phyloP scores from a whole-genome alignment of 2,113 vertebrate species.

The Scortum barcoo region DNA sequence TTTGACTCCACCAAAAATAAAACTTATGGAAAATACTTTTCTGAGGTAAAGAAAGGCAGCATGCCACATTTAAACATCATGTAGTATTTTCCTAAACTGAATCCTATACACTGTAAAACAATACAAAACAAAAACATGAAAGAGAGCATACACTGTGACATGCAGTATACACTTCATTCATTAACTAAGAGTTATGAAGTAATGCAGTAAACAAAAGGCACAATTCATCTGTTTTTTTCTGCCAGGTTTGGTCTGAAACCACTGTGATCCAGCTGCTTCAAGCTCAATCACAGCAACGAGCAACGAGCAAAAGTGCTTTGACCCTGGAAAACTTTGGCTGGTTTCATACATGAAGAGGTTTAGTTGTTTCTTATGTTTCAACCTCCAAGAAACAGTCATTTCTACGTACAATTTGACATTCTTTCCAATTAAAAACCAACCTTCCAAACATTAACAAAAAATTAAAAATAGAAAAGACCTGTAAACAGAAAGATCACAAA shows the following conservation, averaged over 20 bases:
- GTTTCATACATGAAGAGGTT: slow-evolving; percentile 19
- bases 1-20: slow-evolving; percentile 15
- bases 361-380: background rate
- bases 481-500: background rate
- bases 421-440: background rate
- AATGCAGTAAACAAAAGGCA: slow-evolving; percentile 73
- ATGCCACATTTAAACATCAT: slow-evolving; percentile 56
- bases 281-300: slow-evolving; percentile 1
- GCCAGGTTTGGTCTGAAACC: slow-evolving; percentile 57
- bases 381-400: slow-evolving; percentile 9
- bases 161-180: slow-evolving; percentile 51
- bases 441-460: background rate
- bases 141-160: slow-evolving; percentile 46
- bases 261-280: slow-evolving; percentile 26
- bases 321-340: slow-evolving; percentile 50
- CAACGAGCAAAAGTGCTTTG: slow-evolving; percentile 44
- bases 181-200: background rate
- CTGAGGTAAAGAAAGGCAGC: slow-evolving; percentile 67
- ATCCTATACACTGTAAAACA: slow-evolving; percentile 3
- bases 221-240: slow-evolving; percentile 55
- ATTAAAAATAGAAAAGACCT: background rate
- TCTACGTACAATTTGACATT: background rate
- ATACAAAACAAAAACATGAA: slow-evolving; percentile 7
- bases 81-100: slow-evolving; percentile 9
- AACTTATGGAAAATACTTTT: slow-evolving; percentile 15